These are phyloP conservation scores for Podotricha telesiphe DNA, from an alignment of 2,888 invertebrate genomes.

Conservation along the genomic window DNA sequence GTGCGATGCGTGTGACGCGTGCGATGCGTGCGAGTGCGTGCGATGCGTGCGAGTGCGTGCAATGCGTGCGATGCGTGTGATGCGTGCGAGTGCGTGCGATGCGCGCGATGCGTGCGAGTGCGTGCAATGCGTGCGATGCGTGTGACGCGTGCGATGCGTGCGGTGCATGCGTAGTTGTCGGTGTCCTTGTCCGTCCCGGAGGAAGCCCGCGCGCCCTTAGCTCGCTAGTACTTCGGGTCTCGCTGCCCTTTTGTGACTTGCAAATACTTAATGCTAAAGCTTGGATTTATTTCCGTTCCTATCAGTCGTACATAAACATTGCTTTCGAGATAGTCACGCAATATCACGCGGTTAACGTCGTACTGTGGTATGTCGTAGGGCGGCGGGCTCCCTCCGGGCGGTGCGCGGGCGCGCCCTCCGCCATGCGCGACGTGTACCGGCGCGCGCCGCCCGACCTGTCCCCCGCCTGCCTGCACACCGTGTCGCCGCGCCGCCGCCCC, in stretches of 20 bases:
- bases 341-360: neutral
- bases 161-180: no score
- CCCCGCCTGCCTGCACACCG: slow-evolving; percentile 79
- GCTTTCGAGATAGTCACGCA: neutral
- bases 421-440: slow-evolving; percentile 85
- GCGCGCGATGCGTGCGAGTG: no score
- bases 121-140: no score
- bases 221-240: neutral
- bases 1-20: no score
- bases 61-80: no score
- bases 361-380: slow-evolving; percentile 48
- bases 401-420: slow-evolving; percentile 81
- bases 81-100: no score
- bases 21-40: no score
- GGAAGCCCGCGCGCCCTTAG: slow-evolving; percentile 34
- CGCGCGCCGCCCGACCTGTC: slow-evolving; percentile 70
- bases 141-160: no score
- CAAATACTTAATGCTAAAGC: neutral
- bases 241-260: neutral
- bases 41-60: no score
- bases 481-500: slow-evolving; percentile 59
- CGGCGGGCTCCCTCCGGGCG: slow-evolving; percentile 50
- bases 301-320: neutral
- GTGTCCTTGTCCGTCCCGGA: slow-evolving; percentile 10
- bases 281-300: neutral